Percentiles rank a stretch among this genome's conserved stretches.
Conservation (phyloP, 1,140 invertebrate genomes). For the Drosophila hydei region DNA sequence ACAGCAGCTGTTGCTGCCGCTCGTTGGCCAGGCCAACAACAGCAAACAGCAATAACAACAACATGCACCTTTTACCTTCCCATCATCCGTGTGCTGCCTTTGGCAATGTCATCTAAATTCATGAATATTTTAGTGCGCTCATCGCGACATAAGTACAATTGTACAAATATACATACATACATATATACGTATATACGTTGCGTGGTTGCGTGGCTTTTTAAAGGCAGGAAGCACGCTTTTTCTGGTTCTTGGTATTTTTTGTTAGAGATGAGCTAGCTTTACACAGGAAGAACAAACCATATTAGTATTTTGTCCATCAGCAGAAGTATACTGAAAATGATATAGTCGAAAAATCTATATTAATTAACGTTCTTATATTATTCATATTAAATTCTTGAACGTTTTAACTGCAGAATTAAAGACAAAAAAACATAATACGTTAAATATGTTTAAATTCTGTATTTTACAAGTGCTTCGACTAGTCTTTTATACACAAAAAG, state of each 20-base stretch:
- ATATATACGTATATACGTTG: slow-evolving; percentile 24
- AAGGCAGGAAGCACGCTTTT: slow-evolving; percentile 22
- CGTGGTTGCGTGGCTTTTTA: slow-evolving; percentile 18
- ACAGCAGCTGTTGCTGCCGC: slow-evolving; percentile 45
- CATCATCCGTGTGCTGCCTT: slow-evolving; percentile 6
- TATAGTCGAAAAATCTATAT: too few relatives aligned
- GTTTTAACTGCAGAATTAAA: too few relatives aligned
- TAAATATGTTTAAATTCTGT: too few relatives aligned
- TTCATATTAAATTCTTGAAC: too few relatives aligned
- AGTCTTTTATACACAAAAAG: too few relatives aligned
- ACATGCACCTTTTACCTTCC: slow-evolving; percentile 10
- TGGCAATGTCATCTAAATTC: slow-evolving; percentile 34
- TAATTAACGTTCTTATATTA: too few relatives aligned
- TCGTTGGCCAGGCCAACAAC: slow-evolving; percentile 32
- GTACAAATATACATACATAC: slow-evolving; percentile 3
- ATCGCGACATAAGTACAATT: slow-evolving; percentile 5
- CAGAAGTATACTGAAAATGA: too few relatives aligned
- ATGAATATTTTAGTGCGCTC: slow-evolving; percentile 46
- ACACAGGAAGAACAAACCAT: too few relatives aligned
- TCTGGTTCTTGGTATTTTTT: slow-evolving; percentile 8
- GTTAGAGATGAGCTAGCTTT: slow-evolving; percentile 23
- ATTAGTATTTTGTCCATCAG: neutral
- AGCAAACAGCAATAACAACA: slow-evolving; percentile 16
- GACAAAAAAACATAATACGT: too few relatives aligned
- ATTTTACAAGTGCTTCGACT: too few relatives aligned